A percentile compares a stretch with the other conserved stretches of the same genome.
These are phyloP conservation scores for Caenorhabditis imperialis DNA, from an alignment of 2,888 invertebrate species.

Conservation along the genomic window DNA sequence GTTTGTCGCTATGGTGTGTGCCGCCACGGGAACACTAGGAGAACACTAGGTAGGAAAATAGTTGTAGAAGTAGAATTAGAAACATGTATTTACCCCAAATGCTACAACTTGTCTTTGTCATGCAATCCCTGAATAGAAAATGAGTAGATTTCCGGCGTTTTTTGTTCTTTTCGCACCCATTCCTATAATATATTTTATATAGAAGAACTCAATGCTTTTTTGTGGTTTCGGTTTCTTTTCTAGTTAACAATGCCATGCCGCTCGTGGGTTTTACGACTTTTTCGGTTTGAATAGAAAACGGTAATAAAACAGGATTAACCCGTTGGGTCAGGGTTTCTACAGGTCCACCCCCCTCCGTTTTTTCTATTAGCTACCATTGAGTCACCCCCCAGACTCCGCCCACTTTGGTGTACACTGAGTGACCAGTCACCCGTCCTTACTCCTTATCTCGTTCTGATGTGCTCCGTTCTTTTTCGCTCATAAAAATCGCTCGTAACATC, in stretches of 20 bases:
- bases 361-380: neutral
- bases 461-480: neutral
- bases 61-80: neutral
- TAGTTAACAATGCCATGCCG: neutral
- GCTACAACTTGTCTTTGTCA: constrained; percentile 11
- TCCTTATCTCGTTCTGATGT: constrained; percentile 12
- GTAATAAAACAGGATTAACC: constrained; percentile 49
- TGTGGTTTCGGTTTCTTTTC: neutral
- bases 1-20: constrained; percentile 15
- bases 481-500: neutral
- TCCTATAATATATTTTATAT: constrained; percentile 9
- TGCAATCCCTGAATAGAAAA: constrained; percentile 45
- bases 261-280: constrained; percentile 18
- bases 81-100: neutral
- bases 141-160: constrained; percentile 50
- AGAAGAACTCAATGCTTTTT: constrained; percentile 2
- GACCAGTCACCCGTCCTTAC: constrained; percentile 14
- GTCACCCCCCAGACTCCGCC: constrained; percentile 12
- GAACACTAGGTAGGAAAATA: constrained; percentile 18
- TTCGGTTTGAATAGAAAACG: constrained; percentile 30
- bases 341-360: neutral
- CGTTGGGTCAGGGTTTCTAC: too few relatives aligned
- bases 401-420: constrained; percentile 40
- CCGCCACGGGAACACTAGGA: constrained; percentile 18
- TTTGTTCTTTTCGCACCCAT: constrained; percentile 11